phyloP scores from a whole-genome alignment of 2,888 invertebrate genomes.

The Drosophila leonis region DNA sequence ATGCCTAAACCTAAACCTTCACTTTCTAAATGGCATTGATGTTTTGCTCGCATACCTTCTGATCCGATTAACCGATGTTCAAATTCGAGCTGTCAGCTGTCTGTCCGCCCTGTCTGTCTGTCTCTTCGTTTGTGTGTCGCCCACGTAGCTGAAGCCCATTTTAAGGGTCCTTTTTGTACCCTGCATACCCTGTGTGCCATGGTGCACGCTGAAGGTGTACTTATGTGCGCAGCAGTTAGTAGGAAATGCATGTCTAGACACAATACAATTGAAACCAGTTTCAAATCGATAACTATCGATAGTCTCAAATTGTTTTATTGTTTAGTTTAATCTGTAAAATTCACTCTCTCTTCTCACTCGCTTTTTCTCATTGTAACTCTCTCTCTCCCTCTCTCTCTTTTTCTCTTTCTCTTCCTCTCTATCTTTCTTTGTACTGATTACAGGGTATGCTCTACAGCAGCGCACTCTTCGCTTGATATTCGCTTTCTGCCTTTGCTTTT shows the following conservation, averaged over 20 bases:
- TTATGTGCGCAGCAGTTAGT: no score
- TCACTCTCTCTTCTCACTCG: not conserved
- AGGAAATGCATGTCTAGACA: not conserved
- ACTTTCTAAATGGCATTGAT: not conserved
- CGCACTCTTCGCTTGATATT: not conserved
- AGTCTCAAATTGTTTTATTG: no score
- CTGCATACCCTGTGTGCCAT: not conserved
- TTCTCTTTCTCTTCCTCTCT: not conserved
- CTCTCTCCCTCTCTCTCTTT: not conserved
- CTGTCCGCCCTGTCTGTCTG: not conserved
- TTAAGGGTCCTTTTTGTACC: not conserved
- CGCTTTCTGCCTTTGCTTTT: not conserved
- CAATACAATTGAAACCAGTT: not conserved
- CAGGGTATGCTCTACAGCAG: not conserved
- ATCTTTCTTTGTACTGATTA: not conserved
- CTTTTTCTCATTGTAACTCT: not conserved
- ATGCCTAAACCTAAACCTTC: not conserved
- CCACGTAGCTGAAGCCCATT: constrained; percentile 2
- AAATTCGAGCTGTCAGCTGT: constrained; percentile 21
- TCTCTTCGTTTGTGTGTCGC: not conserved
- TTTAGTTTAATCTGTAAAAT: no score
- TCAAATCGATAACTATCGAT: constrained; percentile 1
- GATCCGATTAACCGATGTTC: constrained; percentile 28
- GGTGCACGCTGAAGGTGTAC: not conserved
- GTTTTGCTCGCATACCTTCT: not conserved